Evolutionary conservation across 2,113 vertebrate species (phyloP).

Genomic region (Takifugu flavidus): DNA sequence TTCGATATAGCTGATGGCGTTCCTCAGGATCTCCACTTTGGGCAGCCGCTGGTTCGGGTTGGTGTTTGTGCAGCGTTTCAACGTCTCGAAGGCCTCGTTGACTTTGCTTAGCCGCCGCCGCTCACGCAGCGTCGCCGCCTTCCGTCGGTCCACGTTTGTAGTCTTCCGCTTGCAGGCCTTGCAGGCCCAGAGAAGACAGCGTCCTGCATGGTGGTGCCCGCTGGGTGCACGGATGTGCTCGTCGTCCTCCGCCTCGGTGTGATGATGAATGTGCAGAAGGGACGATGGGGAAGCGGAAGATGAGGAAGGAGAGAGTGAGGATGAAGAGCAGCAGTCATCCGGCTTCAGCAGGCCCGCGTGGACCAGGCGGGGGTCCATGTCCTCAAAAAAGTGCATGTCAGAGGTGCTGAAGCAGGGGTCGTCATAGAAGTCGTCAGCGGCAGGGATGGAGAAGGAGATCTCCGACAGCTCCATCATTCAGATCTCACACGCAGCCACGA

Average conservation of each 20-base stretch:
- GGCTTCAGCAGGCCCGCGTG: constrained; percentile 88
- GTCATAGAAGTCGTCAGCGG: constrained; percentile 91
- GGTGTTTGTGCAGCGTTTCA: constrained; percentile 92
- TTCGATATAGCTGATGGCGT: constrained; percentile 97
- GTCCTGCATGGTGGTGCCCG: constrained; percentile 94
- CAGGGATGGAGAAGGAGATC: constrained; percentile 85
- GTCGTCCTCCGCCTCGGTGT: constrained; percentile 81
- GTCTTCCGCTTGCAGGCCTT: constrained; percentile 98
- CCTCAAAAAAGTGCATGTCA: constrained; percentile 97
- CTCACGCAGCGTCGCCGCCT: constrained; percentile 95
- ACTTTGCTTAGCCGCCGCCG: constrained; percentile 92
- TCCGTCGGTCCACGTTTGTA: constrained; percentile 91
- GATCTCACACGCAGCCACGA: background rate
- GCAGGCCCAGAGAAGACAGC: constrained; percentile 96
- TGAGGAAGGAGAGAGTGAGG: constrained; percentile 39
- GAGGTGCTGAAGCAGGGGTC: constrained; percentile 94
- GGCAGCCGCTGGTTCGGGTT: constrained; percentile 96
- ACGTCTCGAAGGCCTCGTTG: constrained; percentile 95
- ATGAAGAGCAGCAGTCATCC: constrained; percentile 74
- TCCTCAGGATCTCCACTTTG: constrained; percentile 97
- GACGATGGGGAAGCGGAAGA: constrained; percentile 46
- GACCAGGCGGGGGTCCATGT: constrained; percentile 92
- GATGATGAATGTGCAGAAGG: constrained; percentile 66
- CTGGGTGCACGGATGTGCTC: constrained; percentile 94
- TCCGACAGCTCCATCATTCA: constrained; percentile 85